Conservation (phyloP, 2,797 vertebrate genomes). For the Heteromormyrus szaboi region DNA sequence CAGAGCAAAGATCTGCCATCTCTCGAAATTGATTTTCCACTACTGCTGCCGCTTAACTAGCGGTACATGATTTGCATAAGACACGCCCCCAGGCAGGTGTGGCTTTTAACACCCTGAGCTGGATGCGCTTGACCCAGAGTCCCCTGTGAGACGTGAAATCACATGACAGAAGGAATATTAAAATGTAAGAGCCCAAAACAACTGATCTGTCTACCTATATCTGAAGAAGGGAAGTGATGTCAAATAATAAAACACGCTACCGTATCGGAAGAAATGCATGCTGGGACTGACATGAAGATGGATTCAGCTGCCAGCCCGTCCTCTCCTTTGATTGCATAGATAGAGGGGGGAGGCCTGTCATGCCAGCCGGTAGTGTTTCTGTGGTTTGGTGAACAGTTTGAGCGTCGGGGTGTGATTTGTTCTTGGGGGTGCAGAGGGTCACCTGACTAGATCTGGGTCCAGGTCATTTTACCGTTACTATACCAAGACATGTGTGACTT, state of each 20-base stretch:
- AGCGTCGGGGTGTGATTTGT: neutral
- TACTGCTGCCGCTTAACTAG: neutral
- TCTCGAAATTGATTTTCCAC: neutral
- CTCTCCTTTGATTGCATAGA: neutral
- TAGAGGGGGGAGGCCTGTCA: neutral
- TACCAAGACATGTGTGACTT: neutral
- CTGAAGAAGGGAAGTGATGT: neutral
- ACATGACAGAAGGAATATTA: neutral
- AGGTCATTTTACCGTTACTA: neutral
- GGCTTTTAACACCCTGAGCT: neutral
- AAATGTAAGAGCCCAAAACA: neutral
- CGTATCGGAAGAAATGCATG: neutral
- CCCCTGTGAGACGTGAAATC: neutral
- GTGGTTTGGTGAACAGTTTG: neutral
- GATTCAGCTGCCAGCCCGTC: neutral
- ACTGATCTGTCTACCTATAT: neutral
- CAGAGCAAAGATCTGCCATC: neutral
- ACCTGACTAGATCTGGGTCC: neutral
- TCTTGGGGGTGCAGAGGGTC: neutral
- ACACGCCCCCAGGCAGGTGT: neutral
- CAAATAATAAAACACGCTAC: neutral
- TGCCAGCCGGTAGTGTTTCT: neutral
- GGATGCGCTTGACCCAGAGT: neutral
- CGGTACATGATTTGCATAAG: neutral
- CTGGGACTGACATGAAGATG: neutral